Percentiles rank a stretch among this genome's conserved stretches.
These are phyloP conservation scores for Gortyna flavago DNA, from an alignment of 2,888 invertebrate genomes.

Conservation along the genomic window DNA sequence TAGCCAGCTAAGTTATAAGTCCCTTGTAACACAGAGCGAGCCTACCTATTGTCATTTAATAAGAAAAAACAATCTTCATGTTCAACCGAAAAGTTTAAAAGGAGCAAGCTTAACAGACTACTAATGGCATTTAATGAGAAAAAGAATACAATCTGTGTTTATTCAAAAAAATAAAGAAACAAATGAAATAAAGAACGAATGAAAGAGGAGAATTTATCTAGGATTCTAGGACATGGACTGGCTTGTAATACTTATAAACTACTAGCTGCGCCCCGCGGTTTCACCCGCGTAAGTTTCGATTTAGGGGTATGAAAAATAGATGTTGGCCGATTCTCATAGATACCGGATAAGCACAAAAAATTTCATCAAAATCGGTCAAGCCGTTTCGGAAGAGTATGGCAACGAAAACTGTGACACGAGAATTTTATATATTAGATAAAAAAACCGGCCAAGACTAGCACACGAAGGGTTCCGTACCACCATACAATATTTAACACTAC, in stretches of 20 bases:
- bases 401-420: too few relatives aligned
- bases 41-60: not conserved
- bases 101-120: not conserved
- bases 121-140: not conserved
- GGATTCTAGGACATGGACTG: not conserved
- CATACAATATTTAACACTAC: too few relatives aligned
- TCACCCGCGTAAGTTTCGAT: too few relatives aligned
- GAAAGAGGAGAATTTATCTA: not conserved
- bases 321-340: too few relatives aligned
- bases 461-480: too few relatives aligned
- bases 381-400: too few relatives aligned
- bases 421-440: too few relatives aligned
- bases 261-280: too few relatives aligned
- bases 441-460: too few relatives aligned
- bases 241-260: not conserved
- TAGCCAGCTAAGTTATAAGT: not conserved
- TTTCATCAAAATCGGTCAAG: too few relatives aligned
- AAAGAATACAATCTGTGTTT: not conserved
- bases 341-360: too few relatives aligned
- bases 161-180: not conserved
- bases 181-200: not conserved
- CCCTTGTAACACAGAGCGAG: not conserved
- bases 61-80: not conserved
- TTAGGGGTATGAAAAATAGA: too few relatives aligned
- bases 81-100: not conserved